phyloP scores from a whole-genome alignment of 2,797 vertebrate species.

The Gymnothorax reevesii region DNA sequence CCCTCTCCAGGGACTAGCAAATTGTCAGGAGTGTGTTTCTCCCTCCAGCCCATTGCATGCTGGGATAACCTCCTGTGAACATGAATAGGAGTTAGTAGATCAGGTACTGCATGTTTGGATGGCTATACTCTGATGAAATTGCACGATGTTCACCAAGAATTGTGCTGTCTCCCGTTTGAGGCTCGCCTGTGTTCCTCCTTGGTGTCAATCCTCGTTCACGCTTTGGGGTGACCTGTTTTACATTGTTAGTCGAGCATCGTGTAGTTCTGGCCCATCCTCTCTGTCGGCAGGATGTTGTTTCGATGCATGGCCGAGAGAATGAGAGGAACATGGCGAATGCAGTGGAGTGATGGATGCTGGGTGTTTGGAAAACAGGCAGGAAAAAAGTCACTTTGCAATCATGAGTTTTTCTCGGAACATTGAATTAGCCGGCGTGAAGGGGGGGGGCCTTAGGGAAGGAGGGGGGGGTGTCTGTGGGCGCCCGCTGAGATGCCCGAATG shows the following conservation, averaged over 20 bases:
- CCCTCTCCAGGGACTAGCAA: not conserved
- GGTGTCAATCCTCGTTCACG: not conserved
- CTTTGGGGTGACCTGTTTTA: not conserved
- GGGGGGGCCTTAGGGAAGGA: slow-evolving; percentile 57
- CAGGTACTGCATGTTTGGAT: no score
- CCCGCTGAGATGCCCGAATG: slow-evolving; percentile 69
- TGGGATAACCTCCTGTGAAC: no score
- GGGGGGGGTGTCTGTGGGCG: slow-evolving; percentile 57
- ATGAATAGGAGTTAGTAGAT: no score
- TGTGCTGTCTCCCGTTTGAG: not conserved
- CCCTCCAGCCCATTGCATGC: no score
- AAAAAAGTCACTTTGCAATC: slow-evolving; percentile 73
- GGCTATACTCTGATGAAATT: no score
- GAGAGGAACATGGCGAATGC: slow-evolving; percentile 19
- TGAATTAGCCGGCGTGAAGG: slow-evolving; percentile 76
- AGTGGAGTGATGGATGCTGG: slow-evolving; percentile 46
- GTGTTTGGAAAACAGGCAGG: slow-evolving; percentile 34
- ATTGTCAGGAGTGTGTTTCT: no score
- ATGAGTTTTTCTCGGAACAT: slow-evolving; percentile 81
- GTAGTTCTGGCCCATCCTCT: not conserved
- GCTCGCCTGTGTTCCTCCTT: not conserved
- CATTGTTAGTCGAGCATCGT: not conserved
- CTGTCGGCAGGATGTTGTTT: slow-evolving; percentile 46
- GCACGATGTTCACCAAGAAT: no score
- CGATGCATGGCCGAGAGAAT: slow-evolving; percentile 35